phyloP scores from a whole-genome alignment of 2,888 invertebrate genomes.

The Notodonta ziczac region DNA sequence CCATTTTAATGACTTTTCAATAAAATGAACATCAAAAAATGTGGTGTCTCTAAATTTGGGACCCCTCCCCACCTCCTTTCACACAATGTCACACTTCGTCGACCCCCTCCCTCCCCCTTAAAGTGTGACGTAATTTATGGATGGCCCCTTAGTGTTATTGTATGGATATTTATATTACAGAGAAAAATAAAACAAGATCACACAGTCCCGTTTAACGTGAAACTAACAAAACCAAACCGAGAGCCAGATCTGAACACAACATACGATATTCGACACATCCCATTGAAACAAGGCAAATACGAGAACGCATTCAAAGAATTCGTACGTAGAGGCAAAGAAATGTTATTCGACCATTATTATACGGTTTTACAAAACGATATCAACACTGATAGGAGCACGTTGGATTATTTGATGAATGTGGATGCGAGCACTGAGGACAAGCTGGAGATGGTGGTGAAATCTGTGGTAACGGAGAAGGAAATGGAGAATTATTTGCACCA shows the following conservation, averaged over 20 bases:
- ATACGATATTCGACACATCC: constrained; percentile 63
- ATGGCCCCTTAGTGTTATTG: no score
- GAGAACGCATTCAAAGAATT: constrained; percentile 74
- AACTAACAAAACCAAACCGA: constrained; percentile 48
- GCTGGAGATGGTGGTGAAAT: constrained; percentile 64
- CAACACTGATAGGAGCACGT: constrained; percentile 46
- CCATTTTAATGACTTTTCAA: no score
- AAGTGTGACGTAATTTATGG: no score
- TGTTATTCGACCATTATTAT: constrained; percentile 66
- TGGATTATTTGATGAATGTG: constrained; percentile 64
- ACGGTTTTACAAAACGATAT: constrained; percentile 43
- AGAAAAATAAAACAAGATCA: constrained; percentile 68
- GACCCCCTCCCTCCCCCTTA: no score
- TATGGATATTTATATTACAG: constrained; percentile 44
- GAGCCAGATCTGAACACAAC: constrained; percentile 68
- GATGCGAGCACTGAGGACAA: constrained; percentile 75
- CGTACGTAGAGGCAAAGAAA: constrained; percentile 69
- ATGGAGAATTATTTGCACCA: constrained; percentile 71
- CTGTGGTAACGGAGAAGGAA: constrained; percentile 65
- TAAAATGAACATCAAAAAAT: no score
- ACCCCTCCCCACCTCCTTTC: no score
- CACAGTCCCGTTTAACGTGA: constrained; percentile 61
- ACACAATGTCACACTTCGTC: no score
- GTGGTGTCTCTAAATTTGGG: no score
- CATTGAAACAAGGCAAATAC: constrained; percentile 60